These are phyloP conservation scores for Caradrina clavipalpis DNA, from an alignment of 2,888 invertebrate species.

Conservation along the genomic window DNA sequence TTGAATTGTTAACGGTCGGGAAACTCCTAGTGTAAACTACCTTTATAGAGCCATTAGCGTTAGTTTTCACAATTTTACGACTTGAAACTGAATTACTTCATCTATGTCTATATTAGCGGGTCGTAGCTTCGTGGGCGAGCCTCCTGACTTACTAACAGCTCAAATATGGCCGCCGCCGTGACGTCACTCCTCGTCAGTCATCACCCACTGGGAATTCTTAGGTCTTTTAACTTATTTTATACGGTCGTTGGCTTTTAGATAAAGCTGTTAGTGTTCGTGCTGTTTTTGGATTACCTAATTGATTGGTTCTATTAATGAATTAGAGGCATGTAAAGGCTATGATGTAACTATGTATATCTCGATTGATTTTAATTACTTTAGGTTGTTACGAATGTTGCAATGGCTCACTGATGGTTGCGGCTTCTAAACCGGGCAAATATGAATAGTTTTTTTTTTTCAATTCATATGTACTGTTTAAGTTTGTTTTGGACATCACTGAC, in stretches of 20 bases:
- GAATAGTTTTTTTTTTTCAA: too few relatives aligned
- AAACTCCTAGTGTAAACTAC: slow-evolving; percentile 13
- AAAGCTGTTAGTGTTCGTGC: slow-evolving; percentile 36
- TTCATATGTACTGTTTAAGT: too few relatives aligned
- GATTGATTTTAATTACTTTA: slow-evolving; percentile 2
- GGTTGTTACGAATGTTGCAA: background rate
- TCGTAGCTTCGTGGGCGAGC: slow-evolving; percentile 51
- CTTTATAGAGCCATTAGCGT: slow-evolving; percentile 31
- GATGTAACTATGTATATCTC: slow-evolving; percentile 25
- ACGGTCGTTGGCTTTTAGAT: slow-evolving; percentile 47
- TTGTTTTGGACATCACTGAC: too few relatives aligned
- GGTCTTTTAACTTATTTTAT: slow-evolving; percentile 33
- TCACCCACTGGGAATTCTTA: slow-evolving; percentile 43
- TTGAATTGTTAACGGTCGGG: background rate
- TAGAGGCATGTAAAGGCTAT: slow-evolving; percentile 8
- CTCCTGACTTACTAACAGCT: slow-evolving; percentile 38
- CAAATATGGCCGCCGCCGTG: slow-evolving; percentile 44
- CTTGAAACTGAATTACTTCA: slow-evolving; percentile 34
- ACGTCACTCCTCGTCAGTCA: slow-evolving; percentile 54
- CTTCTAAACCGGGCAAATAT: background rate
- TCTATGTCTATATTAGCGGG: slow-evolving; percentile 41
- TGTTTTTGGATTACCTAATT: slow-evolving; percentile 38
- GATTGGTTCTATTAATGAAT: slow-evolving; percentile 17
- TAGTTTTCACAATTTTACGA: slow-evolving; percentile 46
- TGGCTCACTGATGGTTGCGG: too few relatives aligned